Percentiles rank a stretch among this genome's conserved stretches.
These are phyloP conservation scores for Poeciliopsis retropinna DNA, from an alignment of 2,113 vertebrate species.

Conservation along the genomic window DNA sequence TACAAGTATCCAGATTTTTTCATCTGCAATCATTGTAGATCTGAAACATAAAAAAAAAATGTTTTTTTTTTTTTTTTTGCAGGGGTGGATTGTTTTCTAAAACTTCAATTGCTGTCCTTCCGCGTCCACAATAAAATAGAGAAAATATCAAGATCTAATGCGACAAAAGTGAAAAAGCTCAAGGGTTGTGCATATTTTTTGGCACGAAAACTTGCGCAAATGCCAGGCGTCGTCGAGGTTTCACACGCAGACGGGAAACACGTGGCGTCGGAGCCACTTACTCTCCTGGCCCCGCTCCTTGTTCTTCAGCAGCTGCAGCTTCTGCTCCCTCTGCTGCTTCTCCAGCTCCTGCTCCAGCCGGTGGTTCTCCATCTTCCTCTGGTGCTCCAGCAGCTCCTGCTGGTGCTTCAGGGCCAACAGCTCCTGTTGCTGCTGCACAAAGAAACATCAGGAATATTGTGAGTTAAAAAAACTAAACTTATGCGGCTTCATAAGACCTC, in stretches of 20 bases:
- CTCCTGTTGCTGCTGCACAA: conserved; percentile 93
- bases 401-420: conserved; percentile 97
- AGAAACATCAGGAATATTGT: conserved; percentile 1
- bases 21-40: too few relatives aligned
- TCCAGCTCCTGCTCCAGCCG: conserved; percentile 96
- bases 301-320: conserved; percentile 95
- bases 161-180: not conserved
- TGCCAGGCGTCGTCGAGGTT: too few relatives aligned
- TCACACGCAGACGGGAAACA: too few relatives aligned
- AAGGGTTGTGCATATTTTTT: too few relatives aligned
- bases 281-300: conserved; percentile 98
- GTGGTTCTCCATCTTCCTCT: conserved; percentile 95
- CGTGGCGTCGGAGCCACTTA: conserved; percentile 64
- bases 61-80: too few relatives aligned
- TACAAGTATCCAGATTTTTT: not conserved
- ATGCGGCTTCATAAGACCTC: not conserved
- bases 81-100: not conserved
- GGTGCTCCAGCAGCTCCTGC: conserved; percentile 96
- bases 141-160: not conserved
- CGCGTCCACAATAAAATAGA: not conserved
- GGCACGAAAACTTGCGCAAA: too few relatives aligned
- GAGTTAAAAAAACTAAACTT: not conserved
- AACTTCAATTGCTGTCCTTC: not conserved
- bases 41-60: too few relatives aligned
- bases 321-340: conserved; percentile 97